Percentiles rank a stretch among this genome's conserved stretches.
Conservation (phyloP, 2,888 invertebrate species). For the Opisthograptis luteolata region DNA sequence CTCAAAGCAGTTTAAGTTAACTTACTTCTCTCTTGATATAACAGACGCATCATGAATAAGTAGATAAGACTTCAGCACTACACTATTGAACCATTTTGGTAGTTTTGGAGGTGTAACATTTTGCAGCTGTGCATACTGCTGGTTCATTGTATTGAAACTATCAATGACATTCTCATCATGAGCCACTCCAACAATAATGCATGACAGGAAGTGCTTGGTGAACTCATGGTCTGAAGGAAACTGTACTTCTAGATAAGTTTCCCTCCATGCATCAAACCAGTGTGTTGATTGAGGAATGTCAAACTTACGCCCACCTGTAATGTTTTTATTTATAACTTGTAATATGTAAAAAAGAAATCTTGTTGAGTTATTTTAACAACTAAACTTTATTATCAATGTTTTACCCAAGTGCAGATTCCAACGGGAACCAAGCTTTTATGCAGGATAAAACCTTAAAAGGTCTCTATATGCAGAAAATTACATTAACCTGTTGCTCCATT, state of each 20-base stretch:
- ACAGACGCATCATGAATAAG: constrained; percentile 93
- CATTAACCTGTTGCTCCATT: too few species aligned
- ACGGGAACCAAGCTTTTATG: too few species aligned
- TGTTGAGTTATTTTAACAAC: too few species aligned
- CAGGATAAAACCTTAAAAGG: too few species aligned
- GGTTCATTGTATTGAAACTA: constrained; percentile 91
- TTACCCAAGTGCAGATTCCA: too few species aligned
- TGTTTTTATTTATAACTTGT: background rate
- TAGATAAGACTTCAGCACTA: constrained; percentile 94
- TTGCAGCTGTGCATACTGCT: constrained; percentile 91
- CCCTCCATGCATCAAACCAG: constrained; percentile 98
- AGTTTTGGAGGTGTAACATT: constrained; percentile 90
- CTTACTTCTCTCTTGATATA: constrained; percentile 90
- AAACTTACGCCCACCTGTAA: constrained; percentile 83
- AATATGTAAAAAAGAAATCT: too few species aligned
- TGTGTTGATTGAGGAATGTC: constrained; percentile 91
- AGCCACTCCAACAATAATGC: constrained; percentile 90
- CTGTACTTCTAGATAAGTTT: constrained; percentile 94
- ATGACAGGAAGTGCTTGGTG: constrained; percentile 93
- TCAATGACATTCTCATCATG: constrained; percentile 91
- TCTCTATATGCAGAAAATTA: too few species aligned
- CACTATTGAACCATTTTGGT: constrained; percentile 92
- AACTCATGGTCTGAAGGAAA: constrained; percentile 98
- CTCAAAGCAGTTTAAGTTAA: background rate
- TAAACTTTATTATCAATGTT: too few species aligned